Percentiles rank a stretch among this genome's conserved stretches.
phyloP scores from a whole-genome alignment of 2,113 vertebrate genomes.

The Misgurnus anguillicaudatus region DNA sequence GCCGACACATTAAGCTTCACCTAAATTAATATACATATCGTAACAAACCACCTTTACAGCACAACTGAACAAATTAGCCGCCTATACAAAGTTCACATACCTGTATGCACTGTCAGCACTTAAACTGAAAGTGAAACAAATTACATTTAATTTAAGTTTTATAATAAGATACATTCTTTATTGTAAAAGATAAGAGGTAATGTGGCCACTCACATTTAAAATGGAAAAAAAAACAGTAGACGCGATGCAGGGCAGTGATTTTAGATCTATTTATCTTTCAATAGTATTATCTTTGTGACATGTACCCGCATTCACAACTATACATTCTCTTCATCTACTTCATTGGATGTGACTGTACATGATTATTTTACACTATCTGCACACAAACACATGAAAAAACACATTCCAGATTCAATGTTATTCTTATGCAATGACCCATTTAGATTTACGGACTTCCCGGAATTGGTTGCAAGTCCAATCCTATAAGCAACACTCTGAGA shows the following conservation, averaged over 20 bases:
- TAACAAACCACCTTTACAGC: slow-evolving; percentile 12
- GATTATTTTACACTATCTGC: slow-evolving; percentile 39
- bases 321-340: slow-evolving; percentile 18
- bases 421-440: slow-evolving; percentile 31
- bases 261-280: background rate
- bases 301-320: background rate
- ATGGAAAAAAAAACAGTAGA: slow-evolving; percentile 32
- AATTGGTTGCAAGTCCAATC: slow-evolving; percentile 27
- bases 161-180: slow-evolving; percentile 58
- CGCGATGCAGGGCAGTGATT: slow-evolving; percentile 3
- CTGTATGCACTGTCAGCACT: slow-evolving; percentile 34
- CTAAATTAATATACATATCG: background rate
- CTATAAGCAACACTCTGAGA: slow-evolving; percentile 7
- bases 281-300: slow-evolving; percentile 14
- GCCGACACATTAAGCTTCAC: background rate
- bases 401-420: background rate
- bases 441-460: slow-evolving; percentile 12
- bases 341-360: slow-evolving; percentile 27
- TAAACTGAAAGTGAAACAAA: slow-evolving; percentile 18
- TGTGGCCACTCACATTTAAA: slow-evolving; percentile 31
- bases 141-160: background rate
- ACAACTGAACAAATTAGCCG: slow-evolving; percentile 3
- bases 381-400: slow-evolving; percentile 8
- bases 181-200: slow-evolving; percentile 44
- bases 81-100: slow-evolving; percentile 19